phyloP scores from a whole-genome alignment of 2,113 vertebrate genomes.

The Dolichallabes microphthalmus region DNA sequence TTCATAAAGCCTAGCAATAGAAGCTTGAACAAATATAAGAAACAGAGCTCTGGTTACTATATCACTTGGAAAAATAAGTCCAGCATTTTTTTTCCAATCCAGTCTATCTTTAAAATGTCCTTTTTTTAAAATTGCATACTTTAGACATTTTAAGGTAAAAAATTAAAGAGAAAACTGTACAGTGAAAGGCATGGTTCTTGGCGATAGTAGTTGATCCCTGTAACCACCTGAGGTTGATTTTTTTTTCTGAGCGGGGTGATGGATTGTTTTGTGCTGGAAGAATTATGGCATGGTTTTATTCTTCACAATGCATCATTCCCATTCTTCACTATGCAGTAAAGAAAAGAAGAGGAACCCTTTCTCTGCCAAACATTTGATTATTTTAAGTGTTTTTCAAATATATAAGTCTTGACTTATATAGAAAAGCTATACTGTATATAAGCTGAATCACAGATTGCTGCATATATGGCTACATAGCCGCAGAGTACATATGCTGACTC shows the following conservation, averaged over 20 bases:
- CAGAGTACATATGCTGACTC: no score
- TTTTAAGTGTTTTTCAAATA: not conserved
- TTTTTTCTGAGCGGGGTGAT: constrained; percentile 9
- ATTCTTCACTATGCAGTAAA: constrained; percentile 5
- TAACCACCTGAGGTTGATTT: constrained; percentile 32
- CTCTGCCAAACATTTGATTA: not conserved
- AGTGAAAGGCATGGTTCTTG: constrained; percentile 7
- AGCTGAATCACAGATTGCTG: not conserved
- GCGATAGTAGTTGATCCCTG: constrained; percentile 5
- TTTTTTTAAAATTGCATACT: not conserved
- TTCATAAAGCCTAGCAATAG: not conserved
- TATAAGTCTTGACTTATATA: not conserved
- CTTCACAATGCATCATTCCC: constrained; percentile 4
- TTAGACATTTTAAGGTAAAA: constrained; percentile 13
- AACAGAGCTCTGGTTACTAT: not conserved
- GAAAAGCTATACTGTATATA: not conserved
- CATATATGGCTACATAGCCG: no score
- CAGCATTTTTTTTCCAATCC: not conserved
- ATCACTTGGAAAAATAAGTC: not conserved
- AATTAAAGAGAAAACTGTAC: not conserved
- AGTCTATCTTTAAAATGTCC: not conserved
- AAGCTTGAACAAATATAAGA: not conserved
- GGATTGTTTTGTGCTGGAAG: constrained; percentile 35
- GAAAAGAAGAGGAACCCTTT: constrained; percentile 2
- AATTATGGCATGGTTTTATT: constrained; percentile 33